Conservation (phyloP, 2,888 invertebrate species). For the Oegoconia quadripuncta region DNA sequence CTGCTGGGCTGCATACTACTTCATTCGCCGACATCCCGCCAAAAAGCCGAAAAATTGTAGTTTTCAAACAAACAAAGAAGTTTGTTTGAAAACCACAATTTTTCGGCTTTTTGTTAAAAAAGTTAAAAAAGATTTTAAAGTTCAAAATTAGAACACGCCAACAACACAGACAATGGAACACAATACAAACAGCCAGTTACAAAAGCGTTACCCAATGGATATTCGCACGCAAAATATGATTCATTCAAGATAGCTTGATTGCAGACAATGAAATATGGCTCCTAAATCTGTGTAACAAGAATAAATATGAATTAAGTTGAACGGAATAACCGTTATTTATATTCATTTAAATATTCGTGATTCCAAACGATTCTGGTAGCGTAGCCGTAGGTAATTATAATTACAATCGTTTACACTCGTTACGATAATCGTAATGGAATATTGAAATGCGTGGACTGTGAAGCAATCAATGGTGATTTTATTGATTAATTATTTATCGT, state of each 20-base stretch:
- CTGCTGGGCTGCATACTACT: too few species aligned
- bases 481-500: too few species aligned
- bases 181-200: slow-evolving; percentile 51
- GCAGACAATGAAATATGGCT: slow-evolving; percentile 27
- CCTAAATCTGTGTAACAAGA: slow-evolving; percentile 18
- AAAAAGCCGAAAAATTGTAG: background rate
- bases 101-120: too few species aligned
- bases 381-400: background rate
- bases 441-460: too few species aligned
- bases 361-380: slow-evolving; percentile 20
- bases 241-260: slow-evolving; percentile 26
- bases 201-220: slow-evolving; percentile 52
- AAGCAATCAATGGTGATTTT: too few species aligned
- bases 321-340: background rate
- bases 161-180: slow-evolving; percentile 42
- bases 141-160: slow-evolving; percentile 49
- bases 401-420: background rate
- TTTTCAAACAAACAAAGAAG: background rate
- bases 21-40: too few species aligned
- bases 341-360: slow-evolving; percentile 30
- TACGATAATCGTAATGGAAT: background rate
- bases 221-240: slow-evolving; percentile 58
- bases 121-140: slow-evolving; percentile 25
- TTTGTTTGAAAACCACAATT: background rate
- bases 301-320: too few species aligned